phyloP scores from a whole-genome alignment of 2,888 invertebrate species.

The Odontothrips loti region DNA sequence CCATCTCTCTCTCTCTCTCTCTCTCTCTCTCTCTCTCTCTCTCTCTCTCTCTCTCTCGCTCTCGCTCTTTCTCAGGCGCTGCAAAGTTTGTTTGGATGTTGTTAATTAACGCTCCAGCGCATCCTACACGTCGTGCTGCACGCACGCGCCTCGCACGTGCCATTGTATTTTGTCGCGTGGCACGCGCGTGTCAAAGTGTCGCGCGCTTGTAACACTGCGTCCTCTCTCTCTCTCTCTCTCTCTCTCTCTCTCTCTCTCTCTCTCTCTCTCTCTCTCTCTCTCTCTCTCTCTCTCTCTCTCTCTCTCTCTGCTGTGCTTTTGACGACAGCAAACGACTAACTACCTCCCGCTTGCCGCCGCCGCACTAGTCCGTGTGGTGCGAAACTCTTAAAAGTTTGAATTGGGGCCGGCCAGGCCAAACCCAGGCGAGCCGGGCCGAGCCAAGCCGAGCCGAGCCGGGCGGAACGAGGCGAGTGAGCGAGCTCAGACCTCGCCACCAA shows the following conservation, averaged over 20 bases:
- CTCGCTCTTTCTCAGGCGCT: neutral
- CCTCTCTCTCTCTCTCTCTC: slow-evolving; percentile 4
- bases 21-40: neutral
- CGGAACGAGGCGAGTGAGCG: neutral
- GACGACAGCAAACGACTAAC: neutral
- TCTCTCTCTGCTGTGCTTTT: neutral
- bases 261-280: neutral
- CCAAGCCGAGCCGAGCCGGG: neutral
- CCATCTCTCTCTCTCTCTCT: neutral
- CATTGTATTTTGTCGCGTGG: too few relatives aligned
- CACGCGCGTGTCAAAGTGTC: too few relatives aligned
- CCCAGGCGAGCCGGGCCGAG: neutral
- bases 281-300: neutral
- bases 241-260: slow-evolving; percentile 18
- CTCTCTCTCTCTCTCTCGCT: neutral
- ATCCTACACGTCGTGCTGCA: too few relatives aligned
- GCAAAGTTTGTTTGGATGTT: neutral
- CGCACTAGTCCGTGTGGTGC: neutral
- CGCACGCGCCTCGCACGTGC: too few relatives aligned
- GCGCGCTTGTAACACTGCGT: neutral
- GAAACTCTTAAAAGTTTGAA: neutral
- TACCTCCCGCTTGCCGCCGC: too few relatives aligned
- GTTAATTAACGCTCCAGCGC: neutral
- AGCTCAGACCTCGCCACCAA: neutral
- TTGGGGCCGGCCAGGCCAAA: neutral